Conservation (phyloP, 2,797 vertebrate species). For the Hydrocynus forskahlii region DNA sequence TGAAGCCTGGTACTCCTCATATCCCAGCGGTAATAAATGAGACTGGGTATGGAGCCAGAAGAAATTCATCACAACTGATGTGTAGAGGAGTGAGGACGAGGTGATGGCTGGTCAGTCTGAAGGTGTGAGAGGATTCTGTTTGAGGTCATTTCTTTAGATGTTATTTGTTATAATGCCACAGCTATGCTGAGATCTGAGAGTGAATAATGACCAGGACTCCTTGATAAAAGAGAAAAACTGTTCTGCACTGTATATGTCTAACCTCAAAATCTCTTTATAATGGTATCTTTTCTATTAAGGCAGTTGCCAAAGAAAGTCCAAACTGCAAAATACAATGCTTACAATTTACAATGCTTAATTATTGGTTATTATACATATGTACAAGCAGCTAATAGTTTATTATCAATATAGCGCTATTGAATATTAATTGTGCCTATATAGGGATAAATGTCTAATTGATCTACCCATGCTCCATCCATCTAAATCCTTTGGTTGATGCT, state of each 20-base stretch:
- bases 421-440: too few species aligned
- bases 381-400: too few species aligned
- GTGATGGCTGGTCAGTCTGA: constrained; percentile 50
- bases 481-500: too few species aligned
- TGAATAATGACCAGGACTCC: background rate
- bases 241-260: background rate
- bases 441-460: too few species aligned
- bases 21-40: constrained; percentile 55
- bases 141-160: constrained; percentile 44
- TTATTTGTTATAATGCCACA: constrained; percentile 33
- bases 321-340: background rate
- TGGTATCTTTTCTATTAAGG: background rate
- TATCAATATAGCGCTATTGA: too few species aligned
- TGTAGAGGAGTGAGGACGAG: constrained; percentile 38
- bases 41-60: constrained; percentile 43
- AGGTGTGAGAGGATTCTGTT: constrained; percentile 47
- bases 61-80: constrained; percentile 50
- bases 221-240: background rate
- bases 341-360: too few species aligned
- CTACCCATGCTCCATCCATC: too few species aligned
- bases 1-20: constrained; percentile 42
- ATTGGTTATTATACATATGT: too few species aligned
- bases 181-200: background rate
- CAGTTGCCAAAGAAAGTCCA: too few species aligned
- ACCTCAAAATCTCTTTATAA: background rate